phyloP scores from a whole-genome alignment of 1,140 invertebrate species.

The Planococcus citri region DNA sequence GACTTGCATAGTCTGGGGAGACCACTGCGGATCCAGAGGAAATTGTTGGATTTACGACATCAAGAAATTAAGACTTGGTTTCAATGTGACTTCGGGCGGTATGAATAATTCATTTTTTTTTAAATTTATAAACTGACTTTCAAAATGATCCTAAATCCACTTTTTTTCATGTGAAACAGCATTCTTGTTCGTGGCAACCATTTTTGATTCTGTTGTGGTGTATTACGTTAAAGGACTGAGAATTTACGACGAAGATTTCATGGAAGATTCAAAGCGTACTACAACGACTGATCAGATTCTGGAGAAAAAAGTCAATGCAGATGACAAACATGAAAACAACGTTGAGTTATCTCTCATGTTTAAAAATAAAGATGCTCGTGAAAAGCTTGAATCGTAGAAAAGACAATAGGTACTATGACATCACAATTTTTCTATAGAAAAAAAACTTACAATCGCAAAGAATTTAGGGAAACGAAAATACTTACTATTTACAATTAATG shows the following conservation, averaged over 20 bases:
- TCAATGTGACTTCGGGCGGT: conserved; percentile 53
- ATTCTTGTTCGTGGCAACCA: conserved; percentile 46
- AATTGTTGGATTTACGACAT: conserved; percentile 63
- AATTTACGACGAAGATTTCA: conserved; percentile 47
- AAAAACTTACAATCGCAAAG: too few species aligned
- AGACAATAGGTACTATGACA: too few species aligned
- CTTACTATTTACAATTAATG: too few species aligned
- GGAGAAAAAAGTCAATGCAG: too few species aligned
- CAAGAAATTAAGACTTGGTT: conserved; percentile 46
- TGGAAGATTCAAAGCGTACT: too few species aligned
- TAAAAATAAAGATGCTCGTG: too few species aligned
- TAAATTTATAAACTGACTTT: not conserved
- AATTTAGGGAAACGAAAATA: too few species aligned
- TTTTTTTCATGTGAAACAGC: conserved; percentile 32
- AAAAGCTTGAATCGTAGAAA: too few species aligned
- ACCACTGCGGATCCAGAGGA: conserved; percentile 21
- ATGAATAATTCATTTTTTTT: conserved; percentile 10
- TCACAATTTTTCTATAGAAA: too few species aligned
- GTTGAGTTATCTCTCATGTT: too few species aligned
- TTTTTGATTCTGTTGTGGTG: conserved; percentile 53
- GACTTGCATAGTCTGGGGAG: conserved; percentile 23
- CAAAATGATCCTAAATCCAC: not conserved
- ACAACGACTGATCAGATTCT: too few species aligned
- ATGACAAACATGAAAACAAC: too few species aligned
- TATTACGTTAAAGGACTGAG: conserved; percentile 53